Conservation (phyloP, 2,888 invertebrate species). For the Arrhopalites spinosus region DNA sequence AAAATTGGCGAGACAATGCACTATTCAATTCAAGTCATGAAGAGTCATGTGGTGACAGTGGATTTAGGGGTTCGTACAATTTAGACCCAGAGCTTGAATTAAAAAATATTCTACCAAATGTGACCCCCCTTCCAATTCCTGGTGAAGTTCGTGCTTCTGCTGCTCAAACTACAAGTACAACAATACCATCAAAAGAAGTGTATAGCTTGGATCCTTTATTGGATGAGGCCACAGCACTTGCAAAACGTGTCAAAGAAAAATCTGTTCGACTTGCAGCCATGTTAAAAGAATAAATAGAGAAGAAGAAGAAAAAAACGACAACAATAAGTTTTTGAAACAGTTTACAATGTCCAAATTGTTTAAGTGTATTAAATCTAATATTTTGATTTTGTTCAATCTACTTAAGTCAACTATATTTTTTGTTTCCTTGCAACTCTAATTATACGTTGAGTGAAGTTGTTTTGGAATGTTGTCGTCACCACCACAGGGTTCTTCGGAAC, state of each 20-base stretch:
- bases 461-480: conserved; percentile 5
- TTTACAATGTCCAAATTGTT: not conserved
- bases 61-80: conserved; percentile 50
- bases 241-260: conserved; percentile 49
- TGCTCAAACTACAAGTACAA: not conserved
- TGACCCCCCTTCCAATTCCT: not conserved
- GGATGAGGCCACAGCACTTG: conserved; percentile 47
- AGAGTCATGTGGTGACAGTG: conserved; percentile 51
- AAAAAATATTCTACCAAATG: conserved; percentile 10
- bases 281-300: conserved; percentile 37
- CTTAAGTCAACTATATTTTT: conserved; percentile 1
- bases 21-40: conserved; percentile 49
- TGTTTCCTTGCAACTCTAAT: not conserved
- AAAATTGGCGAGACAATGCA: conserved; percentile 53
- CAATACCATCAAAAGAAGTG: conserved; percentile 25
- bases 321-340: not conserved
- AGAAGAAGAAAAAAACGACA: not conserved
- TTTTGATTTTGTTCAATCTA: not conserved
- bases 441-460: not conserved
- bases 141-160: conserved; percentile 2
- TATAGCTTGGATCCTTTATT: conserved; percentile 45
- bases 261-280: conserved; percentile 49
- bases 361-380: not conserved
- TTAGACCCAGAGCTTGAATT: conserved; percentile 38
- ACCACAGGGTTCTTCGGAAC: conserved; percentile 7